phyloP scores from a whole-genome alignment of 64 coral and sea anemone genomes.

The Porites lutea region DNA sequence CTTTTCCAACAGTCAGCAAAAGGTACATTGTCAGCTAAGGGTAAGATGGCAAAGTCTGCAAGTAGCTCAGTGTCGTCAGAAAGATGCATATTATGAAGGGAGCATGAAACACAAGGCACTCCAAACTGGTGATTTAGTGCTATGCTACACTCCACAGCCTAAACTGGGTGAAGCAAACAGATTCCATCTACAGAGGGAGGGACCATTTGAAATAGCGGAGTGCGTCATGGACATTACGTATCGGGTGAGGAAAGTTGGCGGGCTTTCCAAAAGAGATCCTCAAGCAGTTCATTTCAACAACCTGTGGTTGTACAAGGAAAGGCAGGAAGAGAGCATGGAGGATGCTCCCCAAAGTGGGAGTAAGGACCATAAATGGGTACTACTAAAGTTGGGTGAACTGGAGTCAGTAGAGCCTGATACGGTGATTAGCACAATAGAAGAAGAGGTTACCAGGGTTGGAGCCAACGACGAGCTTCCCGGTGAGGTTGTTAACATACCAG shows the following conservation, averaged over 20 bases:
- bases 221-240: conserved; percentile 60
- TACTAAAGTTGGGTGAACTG: too few relatives aligned
- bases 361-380: too few relatives aligned
- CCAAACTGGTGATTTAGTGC: conserved; percentile 10
- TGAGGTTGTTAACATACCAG: not conserved
- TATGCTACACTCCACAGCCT: not conserved
- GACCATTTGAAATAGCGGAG: conserved; percentile 41
- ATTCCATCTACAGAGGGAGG: conserved; percentile 20
- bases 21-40: not conserved
- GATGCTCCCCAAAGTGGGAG: too few relatives aligned
- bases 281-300: too few relatives aligned
- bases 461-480: not conserved
- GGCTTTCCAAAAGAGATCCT: not conserved
- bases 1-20: not conserved
- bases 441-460: not conserved
- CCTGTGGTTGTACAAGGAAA: not conserved
- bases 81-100: conserved; percentile 36
- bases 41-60: conserved; percentile 2
- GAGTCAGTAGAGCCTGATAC: not conserved
- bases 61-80: not conserved
- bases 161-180: conserved; percentile 24
- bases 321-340: not conserved
- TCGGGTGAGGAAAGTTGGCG: conserved; percentile 8
- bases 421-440: not conserved
- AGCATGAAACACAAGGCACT: conserved; percentile 25